Conservation (phyloP, 2,888 invertebrate species). For the Lasius platythorax region DNA sequence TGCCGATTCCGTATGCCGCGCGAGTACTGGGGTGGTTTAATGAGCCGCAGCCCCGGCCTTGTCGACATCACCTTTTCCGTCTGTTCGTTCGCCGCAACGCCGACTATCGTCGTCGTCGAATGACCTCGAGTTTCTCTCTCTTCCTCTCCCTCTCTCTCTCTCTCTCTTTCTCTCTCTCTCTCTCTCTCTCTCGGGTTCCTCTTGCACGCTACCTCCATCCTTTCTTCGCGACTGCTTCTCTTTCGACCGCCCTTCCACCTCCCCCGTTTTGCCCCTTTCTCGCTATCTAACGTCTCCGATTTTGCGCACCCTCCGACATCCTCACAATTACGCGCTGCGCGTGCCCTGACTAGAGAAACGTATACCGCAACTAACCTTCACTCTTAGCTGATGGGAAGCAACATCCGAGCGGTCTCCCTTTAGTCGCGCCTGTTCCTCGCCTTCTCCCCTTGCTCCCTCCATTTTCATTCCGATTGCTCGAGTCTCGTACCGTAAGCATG, state of each 20-base stretch:
- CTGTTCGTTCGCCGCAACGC: constrained; percentile 43
- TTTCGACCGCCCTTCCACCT: constrained; percentile 15
- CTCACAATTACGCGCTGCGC: constrained; percentile 84
- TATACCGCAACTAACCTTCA: constrained; percentile 79
- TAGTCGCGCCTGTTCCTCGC: constrained; percentile 45
- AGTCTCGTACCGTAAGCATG: background rate
- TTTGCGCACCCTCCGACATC: constrained; percentile 78
- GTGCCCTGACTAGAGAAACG: constrained; percentile 84
- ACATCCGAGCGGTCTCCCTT: constrained; percentile 52
- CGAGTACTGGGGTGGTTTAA: constrained; percentile 76
- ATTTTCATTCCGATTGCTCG: constrained; percentile 14
- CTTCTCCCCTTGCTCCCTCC: constrained; percentile 31
- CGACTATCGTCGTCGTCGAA: constrained; percentile 49
- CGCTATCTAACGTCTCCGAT: constrained; percentile 71
- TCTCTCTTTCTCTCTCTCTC: background rate
- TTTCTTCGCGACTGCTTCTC: constrained; percentile 30
- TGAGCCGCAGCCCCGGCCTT: constrained; percentile 62
- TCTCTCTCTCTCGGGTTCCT: constrained; percentile 32
- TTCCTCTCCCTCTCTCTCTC: background rate
- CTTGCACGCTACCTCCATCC: constrained; percentile 38
- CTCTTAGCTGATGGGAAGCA: constrained; percentile 47
- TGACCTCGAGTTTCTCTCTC: constrained; percentile 56
- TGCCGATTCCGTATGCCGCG: constrained; percentile 82
- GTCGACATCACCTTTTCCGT: constrained; percentile 48
- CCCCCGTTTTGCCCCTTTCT: constrained; percentile 61